phyloP scores from a whole-genome alignment of 2,888 invertebrate species.

The Podabrus alpinus region DNA sequence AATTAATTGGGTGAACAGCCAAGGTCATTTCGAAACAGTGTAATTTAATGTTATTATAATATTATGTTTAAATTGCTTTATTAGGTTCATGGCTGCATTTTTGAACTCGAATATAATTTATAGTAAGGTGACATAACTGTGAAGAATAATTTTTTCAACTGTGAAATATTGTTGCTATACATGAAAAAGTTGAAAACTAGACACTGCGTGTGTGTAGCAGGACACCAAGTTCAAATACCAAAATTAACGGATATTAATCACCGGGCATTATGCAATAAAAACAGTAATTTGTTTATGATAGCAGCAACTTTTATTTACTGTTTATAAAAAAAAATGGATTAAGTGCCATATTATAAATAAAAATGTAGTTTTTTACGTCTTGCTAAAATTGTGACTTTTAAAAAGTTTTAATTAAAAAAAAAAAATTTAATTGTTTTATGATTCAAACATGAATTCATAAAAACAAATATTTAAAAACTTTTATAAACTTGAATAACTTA shows the following conservation, averaged over 20 bases:
- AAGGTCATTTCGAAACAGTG: background rate
- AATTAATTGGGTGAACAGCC: background rate
- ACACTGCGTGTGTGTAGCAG: background rate
- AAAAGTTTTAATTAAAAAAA: background rate
- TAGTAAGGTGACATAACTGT: background rate
- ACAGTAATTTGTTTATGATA: background rate
- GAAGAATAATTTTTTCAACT: background rate
- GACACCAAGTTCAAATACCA: background rate
- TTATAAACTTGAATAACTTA: background rate
- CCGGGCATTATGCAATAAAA: background rate
- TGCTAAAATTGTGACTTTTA: background rate
- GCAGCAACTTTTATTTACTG: background rate
- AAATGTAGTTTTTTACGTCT: background rate
- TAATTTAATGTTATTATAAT: background rate
- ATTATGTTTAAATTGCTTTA: background rate
- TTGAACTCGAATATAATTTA: background rate
- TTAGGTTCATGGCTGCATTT: background rate
- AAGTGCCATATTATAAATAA: background rate
- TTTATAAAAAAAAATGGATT: background rate
- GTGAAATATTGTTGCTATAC: background rate
- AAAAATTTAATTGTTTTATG: background rate
- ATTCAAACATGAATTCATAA: background rate
- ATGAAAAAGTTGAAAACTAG: background rate
- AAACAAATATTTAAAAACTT: background rate
- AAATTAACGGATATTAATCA: background rate